Evolutionary conservation across 2,113 vertebrate species (phyloP).

Genomic region (Siniperca knerii): DNA sequence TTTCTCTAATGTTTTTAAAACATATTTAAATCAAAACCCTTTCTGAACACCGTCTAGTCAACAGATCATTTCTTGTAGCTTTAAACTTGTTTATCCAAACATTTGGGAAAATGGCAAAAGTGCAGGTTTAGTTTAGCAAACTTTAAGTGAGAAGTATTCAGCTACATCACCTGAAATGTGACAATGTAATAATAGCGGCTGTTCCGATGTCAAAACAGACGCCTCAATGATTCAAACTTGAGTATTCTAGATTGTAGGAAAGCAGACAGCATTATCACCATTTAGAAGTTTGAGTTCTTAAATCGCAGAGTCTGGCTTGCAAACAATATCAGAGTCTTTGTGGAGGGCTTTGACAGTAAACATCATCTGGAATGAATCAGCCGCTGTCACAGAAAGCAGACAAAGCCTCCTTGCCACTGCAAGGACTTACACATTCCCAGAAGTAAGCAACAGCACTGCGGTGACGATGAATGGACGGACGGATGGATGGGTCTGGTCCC

Average conservation of each 20-base stretch:
- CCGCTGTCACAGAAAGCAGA: constrained; percentile 19
- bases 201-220: not conserved
- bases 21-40: not conserved
- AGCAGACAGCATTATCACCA: not conserved
- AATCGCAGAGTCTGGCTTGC: not conserved
- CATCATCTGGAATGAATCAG: constrained; percentile 42
- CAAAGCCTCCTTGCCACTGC: not conserved
- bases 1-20: not conserved
- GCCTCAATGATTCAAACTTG: not conserved
- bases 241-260: not conserved
- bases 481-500: constrained; percentile 21
- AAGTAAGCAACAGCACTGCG: not conserved
- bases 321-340: constrained; percentile 5
- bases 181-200: not conserved
- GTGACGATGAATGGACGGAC: constrained; percentile 22
- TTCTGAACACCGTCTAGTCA: not conserved
- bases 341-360: constrained; percentile 23
- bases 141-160: not conserved
- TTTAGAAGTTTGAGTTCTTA: constrained; percentile 13
- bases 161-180: constrained; percentile 15
- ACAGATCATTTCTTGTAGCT: not conserved
- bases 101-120: not conserved
- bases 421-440: constrained; percentile 3
- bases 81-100: not conserved
- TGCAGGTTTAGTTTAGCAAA: constrained; percentile 1